Percentiles rank a stretch among this genome's conserved stretches.
Evolutionary conservation across 2,113 vertebrate species (phyloP).

Genomic region (Blennius ocellaris): DNA sequence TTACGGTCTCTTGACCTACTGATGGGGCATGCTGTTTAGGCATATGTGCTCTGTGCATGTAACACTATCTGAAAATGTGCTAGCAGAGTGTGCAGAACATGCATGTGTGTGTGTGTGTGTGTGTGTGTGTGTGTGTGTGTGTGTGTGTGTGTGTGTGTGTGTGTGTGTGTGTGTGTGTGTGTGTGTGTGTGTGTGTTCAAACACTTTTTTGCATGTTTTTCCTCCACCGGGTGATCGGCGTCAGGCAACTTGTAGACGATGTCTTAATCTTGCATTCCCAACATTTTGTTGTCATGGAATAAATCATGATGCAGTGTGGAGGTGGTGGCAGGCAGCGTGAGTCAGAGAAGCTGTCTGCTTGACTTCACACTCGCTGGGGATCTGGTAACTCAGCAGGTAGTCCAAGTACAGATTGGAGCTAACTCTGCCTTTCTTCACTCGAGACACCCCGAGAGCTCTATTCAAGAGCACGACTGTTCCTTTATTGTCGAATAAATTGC

Average conservation of each 20-base stretch:
- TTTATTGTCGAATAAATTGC: conserved; percentile 67
- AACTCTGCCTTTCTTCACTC: conserved; percentile 69
- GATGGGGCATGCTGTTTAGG: conserved; percentile 36
- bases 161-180: too few species aligned
- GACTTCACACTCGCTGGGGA: conserved; percentile 80
- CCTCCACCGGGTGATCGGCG: conserved; percentile 42
- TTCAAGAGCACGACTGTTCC: conserved; percentile 65
- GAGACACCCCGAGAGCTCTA: conserved; percentile 59
- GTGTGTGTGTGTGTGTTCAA: neutral
- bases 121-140: neutral
- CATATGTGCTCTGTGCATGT: conserved; percentile 11
- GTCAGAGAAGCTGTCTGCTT: conserved; percentile 76
- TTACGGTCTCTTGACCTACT: conserved; percentile 59
- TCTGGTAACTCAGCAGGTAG: conserved; percentile 83
- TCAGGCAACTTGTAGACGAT: conserved; percentile 27
- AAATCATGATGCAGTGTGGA: conserved; percentile 69
- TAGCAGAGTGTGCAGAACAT: neutral
- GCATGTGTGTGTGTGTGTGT: too few species aligned
- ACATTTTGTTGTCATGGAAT: conserved; percentile 56
- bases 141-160: neutral
- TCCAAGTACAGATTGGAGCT: conserved; percentile 76
- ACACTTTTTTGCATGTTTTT: conserved; percentile 27
- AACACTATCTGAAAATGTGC: conserved; percentile 8
- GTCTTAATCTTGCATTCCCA: conserved; percentile 51
- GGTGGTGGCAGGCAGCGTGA: conserved; percentile 72